Evolutionary conservation across 2,797 vertebrate genomes (phyloP).

Genomic region (Scomberomorus guttatus): DNA sequence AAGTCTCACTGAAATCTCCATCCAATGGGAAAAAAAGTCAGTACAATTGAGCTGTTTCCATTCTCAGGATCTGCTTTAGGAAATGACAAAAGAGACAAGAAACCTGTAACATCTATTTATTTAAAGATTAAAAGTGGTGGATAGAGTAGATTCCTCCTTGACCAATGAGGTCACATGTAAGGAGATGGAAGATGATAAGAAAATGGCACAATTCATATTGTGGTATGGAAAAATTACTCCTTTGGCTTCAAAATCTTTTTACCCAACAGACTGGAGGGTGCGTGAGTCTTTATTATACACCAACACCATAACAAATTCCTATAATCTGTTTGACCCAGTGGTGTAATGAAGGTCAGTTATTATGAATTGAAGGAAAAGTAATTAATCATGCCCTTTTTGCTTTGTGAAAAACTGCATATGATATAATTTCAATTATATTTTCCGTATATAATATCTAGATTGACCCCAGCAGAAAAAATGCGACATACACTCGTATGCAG

Average conservation of each 20-base stretch:
- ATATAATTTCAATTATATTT: background rate
- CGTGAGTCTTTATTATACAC: no score
- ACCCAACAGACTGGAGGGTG: no score
- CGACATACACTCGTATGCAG: background rate
- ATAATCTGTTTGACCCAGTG: no score
- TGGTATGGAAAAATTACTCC: background rate
- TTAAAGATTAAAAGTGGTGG: background rate
- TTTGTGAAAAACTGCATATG: background rate
- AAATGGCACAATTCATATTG: slow-evolving; percentile 28
- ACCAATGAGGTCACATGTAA: background rate
- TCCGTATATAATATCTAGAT: background rate
- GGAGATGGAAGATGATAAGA: slow-evolving; percentile 18
- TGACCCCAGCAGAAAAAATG: background rate
- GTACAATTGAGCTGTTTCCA: background rate
- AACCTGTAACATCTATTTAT: background rate
- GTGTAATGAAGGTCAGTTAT: background rate
- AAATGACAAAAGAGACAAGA: background rate
- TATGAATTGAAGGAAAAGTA: background rate
- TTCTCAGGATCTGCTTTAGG: background rate
- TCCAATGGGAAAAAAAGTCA: background rate
- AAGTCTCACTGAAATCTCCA: background rate
- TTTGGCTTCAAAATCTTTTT: background rate
- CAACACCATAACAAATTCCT: no score
- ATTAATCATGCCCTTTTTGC: background rate
- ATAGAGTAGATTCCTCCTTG: background rate